Evolutionary conservation across 2,113 vertebrate genomes (phyloP).

Genomic region (Microcebus tavaratra): DNA sequence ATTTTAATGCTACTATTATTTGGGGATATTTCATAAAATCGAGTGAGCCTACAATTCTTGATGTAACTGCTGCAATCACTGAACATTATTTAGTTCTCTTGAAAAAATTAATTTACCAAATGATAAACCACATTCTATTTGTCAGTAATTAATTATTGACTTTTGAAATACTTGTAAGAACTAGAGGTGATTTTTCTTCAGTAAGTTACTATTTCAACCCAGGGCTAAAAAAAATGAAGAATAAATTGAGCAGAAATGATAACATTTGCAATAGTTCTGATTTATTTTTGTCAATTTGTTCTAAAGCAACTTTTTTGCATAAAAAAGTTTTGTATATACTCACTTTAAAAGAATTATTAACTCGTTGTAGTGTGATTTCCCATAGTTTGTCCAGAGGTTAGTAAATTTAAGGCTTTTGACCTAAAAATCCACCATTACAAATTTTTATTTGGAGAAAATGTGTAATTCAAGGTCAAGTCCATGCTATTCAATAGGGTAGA

Average conservation of each 20-base stretch:
- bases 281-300: neutral
- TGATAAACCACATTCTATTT: neutral
- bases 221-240: neutral
- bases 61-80: neutral
- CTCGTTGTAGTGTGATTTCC: neutral
- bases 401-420: neutral
- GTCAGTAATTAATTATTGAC: slow-evolving; percentile 51
- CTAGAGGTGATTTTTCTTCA: neutral
- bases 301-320: neutral
- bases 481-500: neutral
- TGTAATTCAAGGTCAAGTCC: neutral
- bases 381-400: neutral
- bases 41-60: neutral
- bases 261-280: slow-evolving; percentile 17
- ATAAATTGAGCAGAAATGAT: neutral
- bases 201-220: neutral
- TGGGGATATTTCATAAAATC: neutral
- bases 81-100: neutral
- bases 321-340: neutral
- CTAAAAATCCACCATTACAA: neutral
- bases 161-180: slow-evolving; percentile 40
- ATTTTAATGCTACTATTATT: neutral
- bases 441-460: neutral
- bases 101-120: neutral
- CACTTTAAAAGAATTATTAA: neutral